Conservation (phyloP, 2,888 invertebrate genomes). For the Eurois occulta region DNA sequence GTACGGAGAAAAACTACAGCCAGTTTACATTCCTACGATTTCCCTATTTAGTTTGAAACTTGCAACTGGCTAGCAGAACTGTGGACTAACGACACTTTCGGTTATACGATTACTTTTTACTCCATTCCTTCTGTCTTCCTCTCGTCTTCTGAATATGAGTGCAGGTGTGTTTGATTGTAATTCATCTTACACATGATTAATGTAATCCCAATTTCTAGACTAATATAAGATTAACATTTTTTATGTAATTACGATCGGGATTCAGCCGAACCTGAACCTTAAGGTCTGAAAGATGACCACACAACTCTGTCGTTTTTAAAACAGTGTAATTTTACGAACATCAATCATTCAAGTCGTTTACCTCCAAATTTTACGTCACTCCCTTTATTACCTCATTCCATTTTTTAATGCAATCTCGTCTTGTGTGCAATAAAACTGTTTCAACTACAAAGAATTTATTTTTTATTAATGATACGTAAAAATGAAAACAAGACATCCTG, state of each 20-base stretch:
- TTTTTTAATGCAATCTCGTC: slow-evolving; percentile 82
- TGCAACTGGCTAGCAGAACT: slow-evolving; percentile 19
- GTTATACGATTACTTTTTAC: background rate
- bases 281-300: slow-evolving; percentile 68
- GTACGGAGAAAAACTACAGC: slow-evolving; percentile 53
- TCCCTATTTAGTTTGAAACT: slow-evolving; percentile 49
- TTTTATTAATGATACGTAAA: slow-evolving; percentile 45
- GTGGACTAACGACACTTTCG: slow-evolving; percentile 14
- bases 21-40: slow-evolving; percentile 49
- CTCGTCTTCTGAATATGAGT: background rate
- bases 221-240: slow-evolving; percentile 59
- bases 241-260: slow-evolving; percentile 65
- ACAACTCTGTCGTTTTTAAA: slow-evolving; percentile 78
- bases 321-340: slow-evolving; percentile 84
- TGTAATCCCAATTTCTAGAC: slow-evolving; percentile 48
- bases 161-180: slow-evolving; percentile 14
- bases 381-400: slow-evolving; percentile 82
- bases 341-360: slow-evolving; percentile 88
- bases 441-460: slow-evolving; percentile 51
- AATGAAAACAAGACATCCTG: slow-evolving; percentile 9
- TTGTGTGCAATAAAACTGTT: slow-evolving; percentile 63
- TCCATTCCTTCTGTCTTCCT: background rate
- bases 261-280: slow-evolving; percentile 62
- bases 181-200: slow-evolving; percentile 34
- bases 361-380: slow-evolving; percentile 84